These are phyloP conservation scores for Columbina picui DNA, from an alignment of 2,113 vertebrate genomes.

Conservation along the genomic window DNA sequence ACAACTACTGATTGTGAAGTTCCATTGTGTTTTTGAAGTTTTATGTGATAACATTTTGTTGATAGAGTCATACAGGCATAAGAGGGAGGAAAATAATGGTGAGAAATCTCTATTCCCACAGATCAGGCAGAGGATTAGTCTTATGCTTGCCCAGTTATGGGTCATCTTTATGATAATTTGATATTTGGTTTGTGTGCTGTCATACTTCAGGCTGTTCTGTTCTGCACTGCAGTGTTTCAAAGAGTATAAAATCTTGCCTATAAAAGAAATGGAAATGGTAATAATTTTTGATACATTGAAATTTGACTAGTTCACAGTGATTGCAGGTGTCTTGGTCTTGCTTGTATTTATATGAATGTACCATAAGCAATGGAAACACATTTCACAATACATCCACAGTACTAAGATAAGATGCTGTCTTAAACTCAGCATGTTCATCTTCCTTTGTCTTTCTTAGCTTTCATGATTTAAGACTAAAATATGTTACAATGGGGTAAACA, in stretches of 20 bases:
- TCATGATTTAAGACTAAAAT: background rate
- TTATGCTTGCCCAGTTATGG: background rate
- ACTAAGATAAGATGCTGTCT: background rate
- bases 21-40: background rate
- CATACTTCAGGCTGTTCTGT: background rate
- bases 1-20: background rate
- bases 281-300: background rate
- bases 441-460: background rate
- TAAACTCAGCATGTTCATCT: background rate
- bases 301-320: background rate
- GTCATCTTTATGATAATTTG: background rate
- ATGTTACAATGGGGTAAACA: background rate
- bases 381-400: background rate
- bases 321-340: background rate
- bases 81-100: background rate
- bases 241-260: background rate
- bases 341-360: background rate
- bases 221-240: rapidly evolving
- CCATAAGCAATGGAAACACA: background rate
- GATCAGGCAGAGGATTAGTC: background rate
- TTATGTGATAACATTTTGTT: background rate
- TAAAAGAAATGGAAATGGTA: background rate
- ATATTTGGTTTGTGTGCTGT: background rate
- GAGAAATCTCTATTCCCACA: background rate
- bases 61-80: background rate